Evolutionary conservation across 92 coral and sea anemone genomes (phyloP).

Genomic region (Palythoa heliodiscus): DNA sequence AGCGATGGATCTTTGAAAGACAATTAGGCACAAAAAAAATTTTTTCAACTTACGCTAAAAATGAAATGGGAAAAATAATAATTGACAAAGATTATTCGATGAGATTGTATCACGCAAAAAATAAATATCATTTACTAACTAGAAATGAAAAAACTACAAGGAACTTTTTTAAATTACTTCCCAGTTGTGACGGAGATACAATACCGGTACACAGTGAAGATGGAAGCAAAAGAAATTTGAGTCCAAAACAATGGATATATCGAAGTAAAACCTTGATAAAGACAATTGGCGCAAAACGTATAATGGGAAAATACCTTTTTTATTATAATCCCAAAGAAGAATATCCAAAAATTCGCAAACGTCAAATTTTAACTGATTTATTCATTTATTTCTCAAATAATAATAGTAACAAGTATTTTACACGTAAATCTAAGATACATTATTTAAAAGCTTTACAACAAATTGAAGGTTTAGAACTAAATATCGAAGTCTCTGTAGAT

Average conservation of each 20-base stretch:
- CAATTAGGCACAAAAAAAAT: not conserved
- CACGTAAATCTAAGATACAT: not conserved
- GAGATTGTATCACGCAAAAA: slow-evolving; percentile 3
- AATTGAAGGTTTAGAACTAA: not conserved
- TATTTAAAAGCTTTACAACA: not conserved
- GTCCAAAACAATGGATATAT: not conserved
- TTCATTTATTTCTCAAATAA: not conserved
- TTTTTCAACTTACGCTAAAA: not conserved
- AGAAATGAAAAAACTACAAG: not conserved
- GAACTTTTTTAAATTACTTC: not conserved
- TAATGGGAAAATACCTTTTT: not conserved
- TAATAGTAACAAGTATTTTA: not conserved
- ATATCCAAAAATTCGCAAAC: not conserved
- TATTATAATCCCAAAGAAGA: not conserved
- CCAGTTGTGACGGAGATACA: not conserved
- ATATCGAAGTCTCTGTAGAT: not conserved
- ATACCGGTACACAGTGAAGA: not conserved
- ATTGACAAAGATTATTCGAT: not conserved
- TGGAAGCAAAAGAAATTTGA: not conserved
- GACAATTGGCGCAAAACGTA: slow-evolving; percentile 2
- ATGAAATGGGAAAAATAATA: slow-evolving; percentile 10
- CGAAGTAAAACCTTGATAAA: not conserved
- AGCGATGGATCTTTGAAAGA: not conserved
- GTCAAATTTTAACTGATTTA: slow-evolving; percentile 1
- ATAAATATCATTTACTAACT: not conserved